Percentiles rank a stretch among this genome's conserved stretches.
phyloP scores from a whole-genome alignment of 2,113 vertebrate genomes.

The Notiomystis cincta region DNA sequence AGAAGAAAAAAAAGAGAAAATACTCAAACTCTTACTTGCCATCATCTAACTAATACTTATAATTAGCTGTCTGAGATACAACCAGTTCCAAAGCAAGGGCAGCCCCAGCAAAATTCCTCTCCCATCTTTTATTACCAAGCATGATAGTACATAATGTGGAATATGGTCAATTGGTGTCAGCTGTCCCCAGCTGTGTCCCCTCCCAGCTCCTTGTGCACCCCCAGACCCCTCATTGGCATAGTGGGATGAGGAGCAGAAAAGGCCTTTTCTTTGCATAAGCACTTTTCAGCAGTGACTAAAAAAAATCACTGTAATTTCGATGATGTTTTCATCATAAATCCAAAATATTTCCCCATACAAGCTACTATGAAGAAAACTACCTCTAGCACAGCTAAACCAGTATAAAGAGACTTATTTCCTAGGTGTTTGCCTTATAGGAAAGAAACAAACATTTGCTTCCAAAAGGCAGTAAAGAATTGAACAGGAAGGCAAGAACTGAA shows the following conservation, averaged over 20 bases:
- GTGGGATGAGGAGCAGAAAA: background rate
- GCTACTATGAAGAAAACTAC: background rate
- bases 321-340: background rate
- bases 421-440: background rate
- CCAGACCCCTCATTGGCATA: fast-evolving
- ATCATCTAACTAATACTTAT: background rate
- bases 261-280: fast-evolving
- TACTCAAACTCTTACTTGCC: background rate
- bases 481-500: background rate
- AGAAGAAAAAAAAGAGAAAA: fast-evolving
- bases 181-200: background rate
- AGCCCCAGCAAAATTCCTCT: background rate
- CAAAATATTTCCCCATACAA: background rate
- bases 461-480: background rate
- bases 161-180: background rate
- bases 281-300: background rate
- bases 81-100: background rate
- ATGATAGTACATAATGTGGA: fast-evolving
- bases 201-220: background rate
- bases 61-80: background rate
- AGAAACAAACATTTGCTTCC: background rate
- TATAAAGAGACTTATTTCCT: background rate
- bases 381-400: background rate
- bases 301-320: fast-evolving
- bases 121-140: background rate